Evolutionary conservation across 2,888 invertebrate genomes (phyloP).

Genomic region (Trissolcus japonicus): DNA sequence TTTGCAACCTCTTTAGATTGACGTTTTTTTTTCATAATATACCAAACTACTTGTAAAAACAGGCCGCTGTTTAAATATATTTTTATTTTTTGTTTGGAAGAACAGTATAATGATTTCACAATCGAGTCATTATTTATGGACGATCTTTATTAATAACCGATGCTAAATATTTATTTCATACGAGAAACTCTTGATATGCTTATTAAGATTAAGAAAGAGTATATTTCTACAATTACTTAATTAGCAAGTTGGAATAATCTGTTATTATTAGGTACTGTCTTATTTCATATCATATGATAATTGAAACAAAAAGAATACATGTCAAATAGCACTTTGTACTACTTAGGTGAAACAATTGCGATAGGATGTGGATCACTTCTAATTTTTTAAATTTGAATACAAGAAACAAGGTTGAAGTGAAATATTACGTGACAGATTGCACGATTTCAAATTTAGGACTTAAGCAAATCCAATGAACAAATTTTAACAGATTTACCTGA

Average conservation of each 20-base stretch:
- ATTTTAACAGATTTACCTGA: too few species aligned
- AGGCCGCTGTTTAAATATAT: conserved; percentile 4
- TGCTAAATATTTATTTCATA: conserved; percentile 52
- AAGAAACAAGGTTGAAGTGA: too few species aligned
- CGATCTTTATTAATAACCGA: conserved; percentile 35
- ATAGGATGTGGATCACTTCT: conserved; percentile 28
- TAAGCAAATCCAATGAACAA: too few species aligned
- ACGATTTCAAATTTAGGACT: too few species aligned
- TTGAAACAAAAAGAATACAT: conserved; percentile 6
- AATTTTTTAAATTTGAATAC: conserved; percentile 6
- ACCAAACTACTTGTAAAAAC: conserved; percentile 40
- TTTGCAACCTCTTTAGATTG: conserved; percentile 25
- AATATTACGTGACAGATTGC: too few species aligned
- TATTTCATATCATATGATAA: conserved; percentile 21
- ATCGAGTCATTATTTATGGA: conserved; percentile 35
- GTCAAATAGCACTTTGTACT: conserved; percentile 3
- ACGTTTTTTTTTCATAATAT: conserved; percentile 31
- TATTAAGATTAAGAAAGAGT: conserved; percentile 48
- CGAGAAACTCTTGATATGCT: conserved; percentile 36
- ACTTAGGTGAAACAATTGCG: not conserved
- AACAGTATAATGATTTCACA: conserved; percentile 20
- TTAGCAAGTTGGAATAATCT: conserved; percentile 31
- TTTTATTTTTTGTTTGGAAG: not conserved
- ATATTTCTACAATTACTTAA: conserved; percentile 54
- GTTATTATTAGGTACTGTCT: conserved; percentile 27